These are phyloP conservation scores for Hippolais icterina DNA, from an alignment of 2,113 vertebrate species.

Conservation along the genomic window DNA sequence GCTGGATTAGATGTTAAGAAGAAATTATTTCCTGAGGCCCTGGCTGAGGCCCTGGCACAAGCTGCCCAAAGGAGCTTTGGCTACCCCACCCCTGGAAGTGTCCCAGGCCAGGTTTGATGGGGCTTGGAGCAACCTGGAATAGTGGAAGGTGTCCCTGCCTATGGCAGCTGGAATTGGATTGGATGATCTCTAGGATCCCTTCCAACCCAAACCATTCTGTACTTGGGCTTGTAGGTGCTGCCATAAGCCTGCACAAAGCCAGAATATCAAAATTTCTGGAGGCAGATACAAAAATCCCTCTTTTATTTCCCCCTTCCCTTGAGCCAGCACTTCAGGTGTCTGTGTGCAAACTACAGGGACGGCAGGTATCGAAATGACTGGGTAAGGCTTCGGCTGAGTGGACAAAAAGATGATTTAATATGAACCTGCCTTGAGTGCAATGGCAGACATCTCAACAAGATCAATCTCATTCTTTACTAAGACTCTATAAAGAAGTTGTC, in stretches of 20 bases:
- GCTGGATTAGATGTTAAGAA: not conserved
- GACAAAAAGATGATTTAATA: not conserved
- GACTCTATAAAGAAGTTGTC: not conserved
- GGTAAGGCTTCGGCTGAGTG: not conserved
- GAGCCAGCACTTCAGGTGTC: not conserved
- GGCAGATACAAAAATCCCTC: not conserved
- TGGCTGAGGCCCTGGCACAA: not conserved
- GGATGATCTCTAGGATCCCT: not conserved
- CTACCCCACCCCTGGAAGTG: not conserved
- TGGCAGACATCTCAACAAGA: not conserved
- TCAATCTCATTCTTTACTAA: not conserved
- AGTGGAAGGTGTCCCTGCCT: not conserved
- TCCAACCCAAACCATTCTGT: not conserved
- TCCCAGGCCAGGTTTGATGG: rapidly evolving
- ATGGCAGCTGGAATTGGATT: too few relatives aligned
- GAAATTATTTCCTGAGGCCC: not conserved
- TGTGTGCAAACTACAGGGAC: not conserved
- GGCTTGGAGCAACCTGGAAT: rapidly evolving
- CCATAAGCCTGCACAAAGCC: not conserved
- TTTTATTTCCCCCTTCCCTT: not conserved
- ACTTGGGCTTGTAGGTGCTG: not conserved
- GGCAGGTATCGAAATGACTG: not conserved
- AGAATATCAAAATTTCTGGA: not conserved
- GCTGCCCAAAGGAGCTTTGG: rapidly evolving
- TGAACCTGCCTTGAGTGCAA: not conserved